Evolutionary conservation across 2,113 vertebrate genomes (phyloP).

Genomic region (Bostrychus sinensis): DNA sequence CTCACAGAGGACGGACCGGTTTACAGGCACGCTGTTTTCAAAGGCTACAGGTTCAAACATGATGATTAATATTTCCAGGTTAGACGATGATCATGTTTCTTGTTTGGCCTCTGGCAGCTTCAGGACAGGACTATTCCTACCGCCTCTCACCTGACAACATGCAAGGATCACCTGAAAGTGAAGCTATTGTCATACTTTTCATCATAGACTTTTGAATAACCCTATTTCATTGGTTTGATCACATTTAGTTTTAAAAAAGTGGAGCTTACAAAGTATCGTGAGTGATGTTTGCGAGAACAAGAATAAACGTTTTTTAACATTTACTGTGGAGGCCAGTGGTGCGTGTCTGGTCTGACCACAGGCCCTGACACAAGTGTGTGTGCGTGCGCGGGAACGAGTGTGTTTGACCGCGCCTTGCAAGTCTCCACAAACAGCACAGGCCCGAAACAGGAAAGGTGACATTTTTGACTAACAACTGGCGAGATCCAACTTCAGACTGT

Average conservation of each 20-base stretch:
- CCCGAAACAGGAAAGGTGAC: conserved; percentile 86
- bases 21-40: conserved; percentile 58
- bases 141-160: background rate
- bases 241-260: background rate
- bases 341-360: conserved; percentile 80
- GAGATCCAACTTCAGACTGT: conserved; percentile 75
- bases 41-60: conserved; percentile 72
- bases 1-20: conserved; percentile 66
- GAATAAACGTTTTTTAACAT: conserved; percentile 54
- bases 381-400: conserved; percentile 17
- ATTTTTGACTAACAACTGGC: conserved; percentile 83
- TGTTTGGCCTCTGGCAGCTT: conserved; percentile 5
- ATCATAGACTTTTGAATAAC: background rate
- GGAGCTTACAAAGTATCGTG: conserved; percentile 2
- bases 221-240: background rate
- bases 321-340: conserved; percentile 64
- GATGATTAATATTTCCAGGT: conserved; percentile 62
- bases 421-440: conserved; percentile 79
- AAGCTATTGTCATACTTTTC: background rate
- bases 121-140: conserved; percentile 2
- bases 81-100: conserved; percentile 48
- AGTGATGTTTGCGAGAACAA: conserved; percentile 7
- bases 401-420: conserved; percentile 78
- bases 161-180: background rate
- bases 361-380: conserved; percentile 59